Evolutionary conservation across 2,797 vertebrate species (phyloP).

Genomic region (Ctenopoma multispine): DNA sequence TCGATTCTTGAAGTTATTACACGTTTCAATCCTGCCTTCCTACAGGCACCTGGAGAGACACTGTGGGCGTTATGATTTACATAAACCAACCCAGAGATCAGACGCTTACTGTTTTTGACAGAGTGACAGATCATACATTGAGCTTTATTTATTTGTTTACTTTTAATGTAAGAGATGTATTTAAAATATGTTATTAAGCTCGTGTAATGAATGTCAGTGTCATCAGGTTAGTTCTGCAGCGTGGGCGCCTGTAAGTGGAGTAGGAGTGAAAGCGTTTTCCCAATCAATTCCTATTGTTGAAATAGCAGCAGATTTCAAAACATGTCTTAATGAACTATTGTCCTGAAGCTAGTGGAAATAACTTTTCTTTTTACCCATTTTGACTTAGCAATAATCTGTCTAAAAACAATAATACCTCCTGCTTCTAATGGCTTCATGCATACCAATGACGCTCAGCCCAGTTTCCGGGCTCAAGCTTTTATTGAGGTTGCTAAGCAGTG

Average conservation of each 20-base stretch:
- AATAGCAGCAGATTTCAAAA: slow-evolving; percentile 28
- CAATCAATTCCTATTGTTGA: slow-evolving; percentile 45
- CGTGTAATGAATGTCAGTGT: slow-evolving; percentile 15
- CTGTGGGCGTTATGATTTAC: slow-evolving; percentile 64
- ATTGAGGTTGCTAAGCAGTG: neutral
- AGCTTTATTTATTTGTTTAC: slow-evolving; percentile 35
- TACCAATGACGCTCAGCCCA: neutral
- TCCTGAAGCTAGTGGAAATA: slow-evolving; percentile 7
- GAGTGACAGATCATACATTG: slow-evolving; percentile 20
- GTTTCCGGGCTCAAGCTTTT: slow-evolving; percentile 1
- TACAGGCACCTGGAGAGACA: slow-evolving; percentile 62
- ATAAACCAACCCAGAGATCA: slow-evolving; percentile 52
- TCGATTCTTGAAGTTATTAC: slow-evolving; percentile 76
- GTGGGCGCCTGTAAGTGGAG: slow-evolving; percentile 7
- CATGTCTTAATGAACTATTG: slow-evolving; percentile 36
- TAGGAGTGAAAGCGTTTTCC: slow-evolving; percentile 26
- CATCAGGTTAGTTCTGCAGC: slow-evolving; percentile 23
- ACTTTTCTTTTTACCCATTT: slow-evolving; percentile 2
- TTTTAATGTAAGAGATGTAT: slow-evolving; percentile 27
- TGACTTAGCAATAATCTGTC: slow-evolving; percentile 21
- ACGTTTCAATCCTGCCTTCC: slow-evolving; percentile 67
- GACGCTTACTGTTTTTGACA: slow-evolving; percentile 53
- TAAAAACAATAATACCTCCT: slow-evolving; percentile 10
- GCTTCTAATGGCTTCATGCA: slow-evolving; percentile 2
- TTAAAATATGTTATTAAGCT: slow-evolving; percentile 22